These are phyloP conservation scores for Megalopta genalis DNA, from an alignment of 1,140 invertebrate species.

Conservation along the genomic window DNA sequence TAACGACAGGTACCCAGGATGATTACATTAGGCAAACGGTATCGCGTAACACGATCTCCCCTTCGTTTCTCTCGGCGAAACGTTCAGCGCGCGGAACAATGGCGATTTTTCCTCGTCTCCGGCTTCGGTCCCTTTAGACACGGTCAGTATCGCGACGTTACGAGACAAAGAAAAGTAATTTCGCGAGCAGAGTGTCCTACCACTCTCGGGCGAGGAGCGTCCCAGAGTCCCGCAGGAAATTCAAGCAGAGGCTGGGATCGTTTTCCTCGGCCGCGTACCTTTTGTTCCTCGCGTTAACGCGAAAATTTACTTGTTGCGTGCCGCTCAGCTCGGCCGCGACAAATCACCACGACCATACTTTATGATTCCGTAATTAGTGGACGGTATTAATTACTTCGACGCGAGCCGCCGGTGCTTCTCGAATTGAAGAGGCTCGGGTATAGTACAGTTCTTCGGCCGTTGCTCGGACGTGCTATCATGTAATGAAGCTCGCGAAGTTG, in stretches of 20 bases:
- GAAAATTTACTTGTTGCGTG: slow-evolving; percentile 24
- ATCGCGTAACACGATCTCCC: slow-evolving; percentile 18
- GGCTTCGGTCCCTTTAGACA: slow-evolving; percentile 10
- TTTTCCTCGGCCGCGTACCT: background rate
- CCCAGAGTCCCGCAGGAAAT: slow-evolving; percentile 26
- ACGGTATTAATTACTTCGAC: slow-evolving; percentile 1
- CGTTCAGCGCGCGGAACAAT: slow-evolving; percentile 22
- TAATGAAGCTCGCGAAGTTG: too few relatives aligned
- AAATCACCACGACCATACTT: background rate
- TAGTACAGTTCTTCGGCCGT: too few relatives aligned
- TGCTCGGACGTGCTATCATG: too few relatives aligned
- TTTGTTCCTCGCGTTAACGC: slow-evolving; percentile 1
- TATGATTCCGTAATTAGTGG: slow-evolving; percentile 5
- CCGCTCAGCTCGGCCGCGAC: background rate
- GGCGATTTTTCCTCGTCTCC: slow-evolving; percentile 17
- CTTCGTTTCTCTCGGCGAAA: background rate
- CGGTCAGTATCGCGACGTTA: background rate
- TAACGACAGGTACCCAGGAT: background rate
- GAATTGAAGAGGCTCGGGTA: background rate
- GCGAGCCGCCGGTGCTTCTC: background rate
- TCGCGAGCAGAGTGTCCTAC: slow-evolving; percentile 6
- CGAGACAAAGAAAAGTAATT: slow-evolving; percentile 35
- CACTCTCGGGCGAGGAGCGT: background rate
- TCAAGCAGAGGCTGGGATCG: background rate
- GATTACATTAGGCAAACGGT: background rate